These are phyloP conservation scores for Anthopleura xanthogrammica DNA, from an alignment of 92 coral and sea anemone genomes.

Conservation along the genomic window DNA sequence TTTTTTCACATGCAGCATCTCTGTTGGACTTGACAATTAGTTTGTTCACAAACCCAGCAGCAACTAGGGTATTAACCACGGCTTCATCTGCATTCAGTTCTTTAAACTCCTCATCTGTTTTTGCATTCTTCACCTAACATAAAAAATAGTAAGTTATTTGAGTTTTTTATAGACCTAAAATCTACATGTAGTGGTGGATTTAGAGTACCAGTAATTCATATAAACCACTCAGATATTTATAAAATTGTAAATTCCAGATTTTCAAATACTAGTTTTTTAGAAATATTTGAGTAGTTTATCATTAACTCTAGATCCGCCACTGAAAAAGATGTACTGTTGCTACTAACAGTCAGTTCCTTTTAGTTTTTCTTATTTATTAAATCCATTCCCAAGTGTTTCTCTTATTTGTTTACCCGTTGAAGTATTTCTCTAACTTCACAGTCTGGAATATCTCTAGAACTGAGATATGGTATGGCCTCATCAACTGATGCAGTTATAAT, in stretches of 20 bases:
- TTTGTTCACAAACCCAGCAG: conserved; percentile 58
- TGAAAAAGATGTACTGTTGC: not conserved
- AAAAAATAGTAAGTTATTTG: not conserved
- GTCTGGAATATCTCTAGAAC: conserved; percentile 40
- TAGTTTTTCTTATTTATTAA: not conserved
- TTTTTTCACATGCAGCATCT: conserved; percentile 35
- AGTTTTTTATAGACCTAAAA: conserved; percentile 5
- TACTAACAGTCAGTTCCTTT: too few relatives aligned
- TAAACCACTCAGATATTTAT: too few relatives aligned
- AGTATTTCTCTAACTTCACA: conserved; percentile 40
- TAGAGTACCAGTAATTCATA: too few relatives aligned
- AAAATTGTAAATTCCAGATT: too few relatives aligned
- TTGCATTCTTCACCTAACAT: conserved; percentile 25
- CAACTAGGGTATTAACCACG: conserved; percentile 32
- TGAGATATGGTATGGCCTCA: conserved; percentile 46
- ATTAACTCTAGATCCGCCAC: too few relatives aligned
- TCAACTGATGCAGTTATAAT: conserved; percentile 32
- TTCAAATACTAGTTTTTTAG: too few relatives aligned
- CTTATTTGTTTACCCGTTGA: conserved; percentile 24
- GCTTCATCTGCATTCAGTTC: conserved; percentile 41
- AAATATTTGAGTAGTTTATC: too few relatives aligned
- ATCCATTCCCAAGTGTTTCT: not conserved
- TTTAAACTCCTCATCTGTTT: conserved; percentile 46
- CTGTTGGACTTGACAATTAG: conserved; percentile 31
- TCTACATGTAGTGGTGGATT: too few relatives aligned